Evolutionary conservation across 37 sponge, comb jelly and placozoan genomes (phyloP).

Genomic region (Aphrocallistes beatrix): DNA sequence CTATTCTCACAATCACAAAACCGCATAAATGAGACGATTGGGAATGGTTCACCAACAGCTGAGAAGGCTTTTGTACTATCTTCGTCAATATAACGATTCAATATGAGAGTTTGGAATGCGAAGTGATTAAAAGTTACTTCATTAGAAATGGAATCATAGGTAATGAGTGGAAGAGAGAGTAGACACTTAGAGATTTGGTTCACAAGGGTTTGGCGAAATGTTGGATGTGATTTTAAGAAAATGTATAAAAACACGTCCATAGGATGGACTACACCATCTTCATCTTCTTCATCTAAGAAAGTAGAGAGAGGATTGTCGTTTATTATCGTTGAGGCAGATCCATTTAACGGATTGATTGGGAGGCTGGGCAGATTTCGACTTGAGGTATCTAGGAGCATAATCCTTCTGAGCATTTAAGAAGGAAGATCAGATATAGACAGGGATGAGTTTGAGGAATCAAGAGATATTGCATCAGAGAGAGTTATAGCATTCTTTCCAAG

Average conservation of each 20-base stretch:
- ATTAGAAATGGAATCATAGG: neutral
- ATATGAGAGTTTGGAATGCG: slow-evolving; percentile 23
- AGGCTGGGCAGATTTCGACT: neutral
- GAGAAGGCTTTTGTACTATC: neutral
- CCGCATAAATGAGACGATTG: slow-evolving; percentile 32
- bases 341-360: neutral
- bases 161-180: slow-evolving; percentile 21
- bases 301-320: neutral
- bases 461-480: neutral
- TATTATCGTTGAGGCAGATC: neutral
- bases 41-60: neutral
- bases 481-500: neutral
- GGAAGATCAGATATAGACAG: neutral
- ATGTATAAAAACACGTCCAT: neutral
- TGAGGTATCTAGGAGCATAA: neutral
- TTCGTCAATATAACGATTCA: neutral
- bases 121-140: neutral
- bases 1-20: neutral
- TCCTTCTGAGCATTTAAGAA: neutral
- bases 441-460: too few relatives aligned
- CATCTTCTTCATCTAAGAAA: neutral
- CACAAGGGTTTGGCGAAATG: neutral
- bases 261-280: neutral
- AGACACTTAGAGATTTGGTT: slow-evolving; percentile 20
- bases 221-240: neutral